These are phyloP conservation scores for Schlechtendalia chinensis DNA, from an alignment of 1,140 invertebrate genomes.

Conservation along the genomic window DNA sequence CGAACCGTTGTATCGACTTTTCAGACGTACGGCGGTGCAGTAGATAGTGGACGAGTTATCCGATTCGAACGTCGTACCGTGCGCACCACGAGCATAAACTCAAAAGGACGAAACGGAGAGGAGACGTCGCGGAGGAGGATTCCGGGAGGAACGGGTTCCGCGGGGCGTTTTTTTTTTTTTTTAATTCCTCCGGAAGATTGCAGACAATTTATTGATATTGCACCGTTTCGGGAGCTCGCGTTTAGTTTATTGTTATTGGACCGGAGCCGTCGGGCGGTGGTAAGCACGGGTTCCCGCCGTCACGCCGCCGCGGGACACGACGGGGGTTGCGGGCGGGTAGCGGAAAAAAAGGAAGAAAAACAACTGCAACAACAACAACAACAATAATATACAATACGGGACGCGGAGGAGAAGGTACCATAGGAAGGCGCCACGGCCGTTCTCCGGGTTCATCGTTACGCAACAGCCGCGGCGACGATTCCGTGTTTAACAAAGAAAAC, in stretches of 20 bases:
- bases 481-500: conserved; percentile 12
- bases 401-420: neutral
- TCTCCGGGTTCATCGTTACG: conserved; percentile 13
- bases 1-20: no score
- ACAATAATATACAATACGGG: neutral
- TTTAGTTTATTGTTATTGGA: conserved; percentile 42
- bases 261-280: conserved; percentile 33
- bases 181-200: conserved; percentile 37
- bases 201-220: conserved; percentile 46
- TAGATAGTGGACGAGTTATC: no score
- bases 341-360: neutral
- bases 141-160: neutral
- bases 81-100: no score
- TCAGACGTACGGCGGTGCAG: no score
- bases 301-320: neutral
- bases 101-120: no score
- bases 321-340: neutral
- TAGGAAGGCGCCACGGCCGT: no score
- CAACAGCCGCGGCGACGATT: neutral
- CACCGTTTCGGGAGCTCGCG: conserved; percentile 23
- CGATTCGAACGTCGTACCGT: no score
- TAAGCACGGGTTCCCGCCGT: neutral
- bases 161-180: neutral
- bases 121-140: no score
- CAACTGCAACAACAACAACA: no score